phyloP scores from a whole-genome alignment of 2,797 vertebrate genomes.

The Agapornis canus region DNA sequence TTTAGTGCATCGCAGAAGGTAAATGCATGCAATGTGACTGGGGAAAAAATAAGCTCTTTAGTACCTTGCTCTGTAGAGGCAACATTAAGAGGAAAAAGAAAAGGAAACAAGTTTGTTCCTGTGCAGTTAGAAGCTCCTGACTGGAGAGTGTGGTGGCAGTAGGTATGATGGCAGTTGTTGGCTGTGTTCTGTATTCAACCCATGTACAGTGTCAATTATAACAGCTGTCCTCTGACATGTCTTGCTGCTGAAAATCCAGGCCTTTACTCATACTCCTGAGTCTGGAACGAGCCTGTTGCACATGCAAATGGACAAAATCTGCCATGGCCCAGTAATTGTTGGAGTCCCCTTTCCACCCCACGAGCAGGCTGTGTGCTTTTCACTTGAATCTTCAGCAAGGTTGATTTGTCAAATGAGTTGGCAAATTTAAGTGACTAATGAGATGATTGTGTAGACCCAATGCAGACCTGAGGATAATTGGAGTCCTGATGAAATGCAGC shows the following conservation, averaged over 20 bases:
- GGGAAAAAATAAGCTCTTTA: fast-evolving
- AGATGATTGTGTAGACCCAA: neutral
- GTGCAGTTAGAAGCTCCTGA: neutral
- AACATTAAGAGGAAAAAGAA: neutral
- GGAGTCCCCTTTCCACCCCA: fast-evolving
- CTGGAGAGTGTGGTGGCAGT: neutral
- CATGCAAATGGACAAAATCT: neutral
- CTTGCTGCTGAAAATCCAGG: neutral
- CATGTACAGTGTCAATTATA: neutral
- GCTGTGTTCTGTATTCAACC: neutral
- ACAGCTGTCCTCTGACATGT: neutral
- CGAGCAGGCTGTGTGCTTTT: neutral
- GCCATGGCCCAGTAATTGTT: neutral
- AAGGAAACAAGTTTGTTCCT: neutral
- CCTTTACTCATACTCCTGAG: neutral
- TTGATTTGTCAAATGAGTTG: neutral
- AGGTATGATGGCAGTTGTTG: neutral
- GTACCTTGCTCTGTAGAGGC: neutral
- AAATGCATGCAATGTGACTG: fast-evolving
- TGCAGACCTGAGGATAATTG: neutral
- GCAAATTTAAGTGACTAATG: neutral
- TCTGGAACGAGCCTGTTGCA: neutral
- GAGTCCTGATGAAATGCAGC: neutral
- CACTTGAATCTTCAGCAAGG: neutral
- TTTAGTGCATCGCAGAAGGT: neutral